Base-by-base conservation (phyloP, 2,113 vertebrate species). In the Ailuropoda melanoleuca region DNA sequence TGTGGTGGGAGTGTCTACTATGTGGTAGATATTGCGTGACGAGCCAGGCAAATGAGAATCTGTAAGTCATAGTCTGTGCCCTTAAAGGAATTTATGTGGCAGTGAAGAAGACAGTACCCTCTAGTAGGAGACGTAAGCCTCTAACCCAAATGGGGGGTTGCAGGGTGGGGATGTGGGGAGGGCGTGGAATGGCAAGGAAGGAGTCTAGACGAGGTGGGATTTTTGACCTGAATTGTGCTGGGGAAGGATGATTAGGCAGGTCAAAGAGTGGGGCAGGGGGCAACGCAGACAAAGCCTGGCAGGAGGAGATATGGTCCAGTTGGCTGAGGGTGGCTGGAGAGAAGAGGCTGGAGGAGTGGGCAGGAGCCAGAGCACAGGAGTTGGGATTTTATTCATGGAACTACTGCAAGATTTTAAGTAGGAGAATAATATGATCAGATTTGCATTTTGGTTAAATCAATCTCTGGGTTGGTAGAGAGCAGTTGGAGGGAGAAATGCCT, bases 301-400 rank as follows among this genome's bases (percentile, higher is more conserved):
- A 10, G 4, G 0, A 3, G 84, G 11, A 19, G 19, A 13, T 0
- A 0, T 0, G 43, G 85, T 8, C 39, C 6, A 4, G 39, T 23
- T 0, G 0, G 89, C 43, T 94, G 29, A 13, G 2, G 2, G 39
- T 4, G 21, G 43, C 92, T 84, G 75, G 19, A 72, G 74, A 80
- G 66, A 48, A 2, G 82, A 72, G 31, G 74, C 46, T 21, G 39
- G 21, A 10, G 48, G 31, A 31, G 53, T n/a, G 39, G 34, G n/a
- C 34, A 56, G 46, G 48, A 55, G n/a, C 46, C 15, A 14, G 53
- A 80, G 34, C 19, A 10, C 0, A 17, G 78, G 24, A 78, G n/a
- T 6, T 82, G 64, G 75, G 21, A 80, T 68, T 83, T 53, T 37
- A 81, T 43, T 34, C 78, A 24, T 4, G 43, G 21, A 48, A 60